A percentile compares a stretch with the other conserved stretches of the same genome.
phyloP scores from a whole-genome alignment of 1,140 invertebrate species.

The Heterodera carotae region DNA sequence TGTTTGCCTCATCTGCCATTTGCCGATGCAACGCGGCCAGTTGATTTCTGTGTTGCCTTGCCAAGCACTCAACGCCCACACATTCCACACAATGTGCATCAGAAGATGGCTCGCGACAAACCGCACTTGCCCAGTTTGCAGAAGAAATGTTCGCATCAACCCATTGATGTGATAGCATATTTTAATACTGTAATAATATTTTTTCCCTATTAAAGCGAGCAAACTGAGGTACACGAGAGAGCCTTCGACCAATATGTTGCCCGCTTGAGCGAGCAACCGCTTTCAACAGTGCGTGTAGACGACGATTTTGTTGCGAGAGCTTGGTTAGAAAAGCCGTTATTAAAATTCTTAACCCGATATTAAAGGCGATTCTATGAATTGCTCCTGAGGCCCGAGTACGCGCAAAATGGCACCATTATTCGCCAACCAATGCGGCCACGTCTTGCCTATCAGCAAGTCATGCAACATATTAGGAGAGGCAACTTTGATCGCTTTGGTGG shows the following conservation, averaged over 20 bases:
- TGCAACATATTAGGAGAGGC: background rate
- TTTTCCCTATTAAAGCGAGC: background rate
- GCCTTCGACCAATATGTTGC: background rate
- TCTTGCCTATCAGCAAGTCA: background rate
- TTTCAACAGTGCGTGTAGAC: background rate
- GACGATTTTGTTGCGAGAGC: background rate
- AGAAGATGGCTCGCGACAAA: background rate
- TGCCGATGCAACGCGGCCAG: background rate
- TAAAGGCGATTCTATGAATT: background rate
- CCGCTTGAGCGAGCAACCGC: background rate
- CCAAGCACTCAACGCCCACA: background rate
- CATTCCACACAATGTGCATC: background rate
- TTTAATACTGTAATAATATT: background rate
- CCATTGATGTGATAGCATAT: background rate
- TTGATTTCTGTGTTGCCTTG: background rate
- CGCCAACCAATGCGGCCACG: background rate
- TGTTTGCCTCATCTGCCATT: background rate
- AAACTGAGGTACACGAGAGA: background rate
- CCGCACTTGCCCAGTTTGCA: background rate
- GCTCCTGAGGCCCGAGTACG: background rate
- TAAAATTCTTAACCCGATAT: background rate
- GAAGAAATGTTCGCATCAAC: background rate
- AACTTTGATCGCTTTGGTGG: background rate
- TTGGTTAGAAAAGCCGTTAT: background rate
- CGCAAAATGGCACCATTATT: background rate